Evolutionary conservation across 2,113 vertebrate species (phyloP), one percentile per base, ranked within the genome.

Genomic region (Nesogale talazaci): DNA sequence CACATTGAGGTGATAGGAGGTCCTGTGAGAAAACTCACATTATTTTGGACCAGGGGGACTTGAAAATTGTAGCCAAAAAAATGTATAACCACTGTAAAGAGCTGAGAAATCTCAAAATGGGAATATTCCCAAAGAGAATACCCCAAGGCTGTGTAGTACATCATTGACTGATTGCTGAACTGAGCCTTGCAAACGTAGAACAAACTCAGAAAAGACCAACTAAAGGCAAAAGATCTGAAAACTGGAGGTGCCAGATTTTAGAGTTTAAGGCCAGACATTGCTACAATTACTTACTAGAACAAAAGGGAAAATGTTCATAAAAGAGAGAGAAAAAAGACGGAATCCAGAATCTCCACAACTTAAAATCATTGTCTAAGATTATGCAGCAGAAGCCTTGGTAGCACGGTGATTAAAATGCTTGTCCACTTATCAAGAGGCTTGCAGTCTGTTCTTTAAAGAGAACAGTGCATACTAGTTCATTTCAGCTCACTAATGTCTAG

Each of bases 201-300:
- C 17, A 67, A 7, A 84, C 10, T 65, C 25, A 59, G 29, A 90
- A 38, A 12, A 81, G 20, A 25, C 8, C 67, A 83, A 17, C 2
- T 14, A 56, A 83, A 85, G 42, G 11, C 75, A 87, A 72, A 86
- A 59, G 36, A 40, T 11, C 11, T 22, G 27, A 2, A 88, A 17
- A 57, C 19, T 40, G 2, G 10, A 77, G 6, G 57, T 46, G 7
- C 20, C 2, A 63, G 23, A 19, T 16, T 56, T 57, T 67, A 83
- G 83, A 79, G 17, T 52, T 46, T 27, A 90, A 65, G 2, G 6
- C 29, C 9, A 57, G 8, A 4, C 31, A 29, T 77, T 52, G 46
- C 46, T 10, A 77, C 77, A 92, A 86, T 31, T 34, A 57, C 29
- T 89, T 20, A 1, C 23, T 77, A 77, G 88, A 94, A 88, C 46